These are phyloP conservation scores for Lepidostoma basale DNA, from an alignment of 1,140 invertebrate species.

Conservation along the genomic window DNA sequence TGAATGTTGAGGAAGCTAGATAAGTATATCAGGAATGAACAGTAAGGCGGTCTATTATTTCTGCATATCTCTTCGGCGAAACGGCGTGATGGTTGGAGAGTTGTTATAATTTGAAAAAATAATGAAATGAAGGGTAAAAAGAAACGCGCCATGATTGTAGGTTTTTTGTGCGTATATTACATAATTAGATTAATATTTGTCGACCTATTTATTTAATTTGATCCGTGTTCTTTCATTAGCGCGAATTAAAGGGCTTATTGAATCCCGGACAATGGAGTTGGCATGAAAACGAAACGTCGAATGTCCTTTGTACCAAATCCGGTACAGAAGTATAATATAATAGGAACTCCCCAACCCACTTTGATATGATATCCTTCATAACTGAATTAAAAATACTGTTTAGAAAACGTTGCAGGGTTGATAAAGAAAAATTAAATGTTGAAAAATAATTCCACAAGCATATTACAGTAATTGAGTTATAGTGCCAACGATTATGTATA, in stretches of 20 bases:
- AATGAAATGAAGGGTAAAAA: too few species aligned
- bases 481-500: too few species aligned
- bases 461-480: too few species aligned
- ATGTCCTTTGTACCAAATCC: background rate
- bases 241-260: background rate
- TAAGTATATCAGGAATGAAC: background rate
- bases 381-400: background rate
- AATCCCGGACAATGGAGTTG: background rate
- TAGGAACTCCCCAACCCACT: background rate
- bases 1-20: background rate
- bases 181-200: background rate
- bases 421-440: background rate
- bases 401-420: background rate
- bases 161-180: background rate
- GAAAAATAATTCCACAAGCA: too few species aligned
- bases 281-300: constrained; percentile 9
- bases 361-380: constrained; percentile 23
- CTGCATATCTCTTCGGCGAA: background rate
- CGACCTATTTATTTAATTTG: constrained; percentile 3
- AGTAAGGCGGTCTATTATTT: too few species aligned
- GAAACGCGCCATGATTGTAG: too few species aligned
- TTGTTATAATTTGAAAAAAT: too few species aligned
- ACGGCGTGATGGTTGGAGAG: background rate
- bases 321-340: background rate
- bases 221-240: background rate